These are phyloP conservation scores for Mythimna albipuncta DNA, from an alignment of 2,888 invertebrate genomes.

Conservation along the genomic window DNA sequence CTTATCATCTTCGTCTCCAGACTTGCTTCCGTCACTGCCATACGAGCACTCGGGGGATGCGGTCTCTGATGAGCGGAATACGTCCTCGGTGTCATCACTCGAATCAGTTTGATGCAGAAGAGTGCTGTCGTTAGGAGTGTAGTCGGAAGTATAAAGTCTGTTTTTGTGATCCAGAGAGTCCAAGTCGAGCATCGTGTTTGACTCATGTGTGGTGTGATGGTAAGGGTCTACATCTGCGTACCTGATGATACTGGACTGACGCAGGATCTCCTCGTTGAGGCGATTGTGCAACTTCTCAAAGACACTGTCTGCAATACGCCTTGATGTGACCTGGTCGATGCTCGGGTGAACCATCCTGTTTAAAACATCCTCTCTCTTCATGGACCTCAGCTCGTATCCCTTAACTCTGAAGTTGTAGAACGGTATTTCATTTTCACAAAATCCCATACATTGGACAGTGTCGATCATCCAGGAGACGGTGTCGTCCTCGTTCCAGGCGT, in stretches of 20 bases:
- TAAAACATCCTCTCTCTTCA: slow-evolving; percentile 83
- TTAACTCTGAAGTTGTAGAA: slow-evolving; percentile 84
- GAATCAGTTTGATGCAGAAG: slow-evolving; percentile 79
- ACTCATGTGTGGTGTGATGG: slow-evolving; percentile 72
- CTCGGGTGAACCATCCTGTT: slow-evolving; percentile 79
- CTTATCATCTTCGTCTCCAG: slow-evolving; percentile 87
- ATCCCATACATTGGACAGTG: slow-evolving; percentile 78
- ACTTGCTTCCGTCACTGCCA: slow-evolving; percentile 85
- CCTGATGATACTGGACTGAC: slow-evolving; percentile 79
- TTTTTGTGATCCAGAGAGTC: slow-evolving; percentile 82
- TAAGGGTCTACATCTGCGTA: slow-evolving; percentile 81
- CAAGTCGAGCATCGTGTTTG: slow-evolving; percentile 82
- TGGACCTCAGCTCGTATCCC: slow-evolving; percentile 79
- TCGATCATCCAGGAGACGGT: slow-evolving; percentile 90
- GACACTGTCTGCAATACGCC: slow-evolving; percentile 80
- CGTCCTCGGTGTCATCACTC: slow-evolving; percentile 85
- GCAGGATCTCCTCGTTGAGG: slow-evolving; percentile 79
- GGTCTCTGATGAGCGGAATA: slow-evolving; percentile 80
- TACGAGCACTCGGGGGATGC: slow-evolving; percentile 84
- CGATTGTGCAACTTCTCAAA: slow-evolving; percentile 82
- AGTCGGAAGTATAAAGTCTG: slow-evolving; percentile 78
- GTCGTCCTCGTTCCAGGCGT: slow-evolving; percentile 90
- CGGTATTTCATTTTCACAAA: slow-evolving; percentile 84
- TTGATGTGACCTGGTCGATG: slow-evolving; percentile 76
- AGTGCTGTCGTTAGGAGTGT: slow-evolving; percentile 80